A percentile compares a stretch with the other conserved stretches of the same genome.
phyloP scores from a whole-genome alignment of 2,888 invertebrate genomes.

The Metacarcinus magister region DNA sequence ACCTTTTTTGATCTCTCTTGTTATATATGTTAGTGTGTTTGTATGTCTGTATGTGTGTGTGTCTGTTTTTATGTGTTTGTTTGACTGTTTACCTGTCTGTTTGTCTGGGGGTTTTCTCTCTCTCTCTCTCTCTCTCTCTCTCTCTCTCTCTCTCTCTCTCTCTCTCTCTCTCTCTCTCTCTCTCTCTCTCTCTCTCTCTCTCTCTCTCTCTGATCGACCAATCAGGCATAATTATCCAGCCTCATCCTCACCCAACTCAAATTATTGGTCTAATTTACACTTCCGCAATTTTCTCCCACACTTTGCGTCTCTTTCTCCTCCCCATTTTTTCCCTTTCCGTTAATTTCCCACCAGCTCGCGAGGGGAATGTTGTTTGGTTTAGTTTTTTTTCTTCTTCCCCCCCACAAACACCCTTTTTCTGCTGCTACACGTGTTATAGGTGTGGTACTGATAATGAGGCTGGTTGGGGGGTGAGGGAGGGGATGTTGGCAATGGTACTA shows the following conservation, averaged over 20 bases:
- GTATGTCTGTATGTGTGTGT: too few species aligned
- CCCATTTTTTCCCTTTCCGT: not conserved
- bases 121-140: constrained; percentile 57
- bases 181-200: constrained; percentile 35
- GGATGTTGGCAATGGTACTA: too few species aligned
- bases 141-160: constrained; percentile 60
- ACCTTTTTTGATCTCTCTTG: too few species aligned
- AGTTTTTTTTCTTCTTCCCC: too few species aligned
- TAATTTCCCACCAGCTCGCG: not conserved
- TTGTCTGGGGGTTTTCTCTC: not conserved
- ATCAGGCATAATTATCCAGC: not conserved
- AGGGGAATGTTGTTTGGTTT: too few species aligned
- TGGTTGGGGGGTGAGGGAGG: too few species aligned
- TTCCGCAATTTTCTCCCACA: not conserved
- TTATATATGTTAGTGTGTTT: too few species aligned
- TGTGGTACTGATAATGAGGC: too few species aligned
- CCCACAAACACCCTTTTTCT: too few species aligned
- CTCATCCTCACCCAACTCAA: not conserved
- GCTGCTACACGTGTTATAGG: too few species aligned
- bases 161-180: constrained; percentile 43
- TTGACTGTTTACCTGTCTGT: not conserved
- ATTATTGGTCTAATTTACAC: not conserved
- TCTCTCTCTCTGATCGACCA: not conserved
- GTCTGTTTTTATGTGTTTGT: too few species aligned
- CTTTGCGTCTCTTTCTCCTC: not conserved